These are phyloP conservation scores for Baronia brevicornis DNA, from an alignment of 2,888 invertebrate genomes.

Conservation along the genomic window DNA sequence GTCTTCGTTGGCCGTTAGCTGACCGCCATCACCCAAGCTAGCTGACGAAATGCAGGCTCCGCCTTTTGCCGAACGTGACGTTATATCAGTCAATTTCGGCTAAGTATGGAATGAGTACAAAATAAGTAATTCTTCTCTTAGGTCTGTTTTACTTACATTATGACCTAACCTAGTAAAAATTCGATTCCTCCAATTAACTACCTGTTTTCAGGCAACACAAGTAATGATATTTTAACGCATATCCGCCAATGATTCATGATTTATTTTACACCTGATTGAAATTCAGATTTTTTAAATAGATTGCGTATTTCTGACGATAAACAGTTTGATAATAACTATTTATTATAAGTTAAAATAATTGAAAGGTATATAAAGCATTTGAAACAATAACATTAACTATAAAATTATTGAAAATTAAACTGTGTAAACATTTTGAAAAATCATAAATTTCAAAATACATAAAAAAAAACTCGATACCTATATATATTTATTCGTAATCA, in stretches of 20 bases:
- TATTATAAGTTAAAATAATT: no score
- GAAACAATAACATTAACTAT: no score
- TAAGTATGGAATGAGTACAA: conserved; percentile 15
- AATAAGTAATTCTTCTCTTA: conserved; percentile 11
- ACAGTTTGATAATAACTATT: no score
- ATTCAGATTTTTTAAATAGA: no score
- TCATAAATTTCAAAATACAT: no score
- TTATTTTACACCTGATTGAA: conserved; percentile 9
- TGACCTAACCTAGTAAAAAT: conserved; percentile 33
- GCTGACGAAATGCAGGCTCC: conserved; percentile 49
- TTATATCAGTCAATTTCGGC: conserved; percentile 29
- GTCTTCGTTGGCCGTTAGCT: conserved; percentile 55
- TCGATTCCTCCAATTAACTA: conserved; percentile 19
- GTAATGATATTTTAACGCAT: conserved; percentile 21
- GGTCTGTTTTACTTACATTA: conserved; percentile 14
- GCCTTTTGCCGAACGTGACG: conserved; percentile 42
- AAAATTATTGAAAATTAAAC: no score
- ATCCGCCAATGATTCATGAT: conserved; percentile 23
- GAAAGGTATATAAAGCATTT: no score
- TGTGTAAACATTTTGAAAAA: no score
- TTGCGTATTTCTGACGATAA: no score
- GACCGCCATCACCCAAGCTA: conserved; percentile 72
- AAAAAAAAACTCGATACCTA: no score
- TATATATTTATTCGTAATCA: no score
- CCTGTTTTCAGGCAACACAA: conserved; percentile 15